Evolutionary conservation across 1,140 invertebrate species (phyloP).

Genomic region (Camponotus pennsylvanicus): DNA sequence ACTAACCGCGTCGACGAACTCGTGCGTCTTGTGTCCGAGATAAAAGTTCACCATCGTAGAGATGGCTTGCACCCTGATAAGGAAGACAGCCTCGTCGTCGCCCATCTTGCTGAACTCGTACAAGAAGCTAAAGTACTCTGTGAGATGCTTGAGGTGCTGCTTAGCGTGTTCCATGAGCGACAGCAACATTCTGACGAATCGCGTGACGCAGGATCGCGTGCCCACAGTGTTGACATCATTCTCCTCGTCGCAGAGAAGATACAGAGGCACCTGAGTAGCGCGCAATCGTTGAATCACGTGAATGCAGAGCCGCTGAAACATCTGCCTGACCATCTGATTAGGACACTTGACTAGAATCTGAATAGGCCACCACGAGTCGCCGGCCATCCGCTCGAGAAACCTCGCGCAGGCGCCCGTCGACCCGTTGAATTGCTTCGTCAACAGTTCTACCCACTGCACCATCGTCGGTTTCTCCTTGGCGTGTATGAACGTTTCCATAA

Average conservation of each 20-base stretch:
- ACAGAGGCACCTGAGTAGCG: constrained; percentile 82
- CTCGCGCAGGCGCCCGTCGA: constrained; percentile 96
- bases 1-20: constrained; percentile 89
- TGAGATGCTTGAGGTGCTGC: constrained; percentile 94
- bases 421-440: constrained; percentile 97
- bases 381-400: constrained; percentile 97
- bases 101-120: constrained; percentile 98
- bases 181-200: constrained; percentile 96
- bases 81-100: constrained; percentile 95
- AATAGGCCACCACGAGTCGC: constrained; percentile 97
- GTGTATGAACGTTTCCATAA: constrained; percentile 98
- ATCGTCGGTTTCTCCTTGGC: constrained; percentile 99
- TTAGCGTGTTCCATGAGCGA: constrained; percentile 96
- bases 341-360: constrained; percentile 98
- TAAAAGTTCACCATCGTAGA: constrained; percentile 97
- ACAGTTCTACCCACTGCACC: constrained; percentile 97
- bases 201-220: constrained; percentile 95
- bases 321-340: constrained; percentile 97
- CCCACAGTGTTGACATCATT: constrained; percentile 89
- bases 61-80: constrained; percentile 95
- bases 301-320: constrained; percentile 97
- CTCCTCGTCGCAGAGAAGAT: constrained; percentile 82
- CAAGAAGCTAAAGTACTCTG: constrained; percentile 96
- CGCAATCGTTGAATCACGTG: constrained; percentile 96
- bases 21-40: constrained; percentile 92